Evolutionary conservation across 2,888 invertebrate species (phyloP).

Genomic region (Agonopterix subpropinquella): DNA sequence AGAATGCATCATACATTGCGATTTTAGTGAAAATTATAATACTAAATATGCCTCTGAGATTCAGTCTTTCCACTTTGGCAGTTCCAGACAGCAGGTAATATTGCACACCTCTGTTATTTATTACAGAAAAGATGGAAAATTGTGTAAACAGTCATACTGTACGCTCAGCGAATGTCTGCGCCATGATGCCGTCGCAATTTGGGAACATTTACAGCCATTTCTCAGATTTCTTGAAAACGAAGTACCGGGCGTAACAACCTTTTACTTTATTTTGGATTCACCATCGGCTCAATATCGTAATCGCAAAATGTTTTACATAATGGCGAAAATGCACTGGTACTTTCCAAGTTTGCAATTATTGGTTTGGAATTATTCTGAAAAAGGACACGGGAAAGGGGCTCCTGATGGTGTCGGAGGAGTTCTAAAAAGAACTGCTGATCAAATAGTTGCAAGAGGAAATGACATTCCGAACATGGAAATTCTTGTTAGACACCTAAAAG

Average conservation of each 20-base stretch:
- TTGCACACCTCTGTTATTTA: no score
- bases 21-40: no score
- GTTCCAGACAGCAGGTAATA: no score
- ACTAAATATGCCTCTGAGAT: no score
- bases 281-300: not conserved
- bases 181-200: no score
- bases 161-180: no score
- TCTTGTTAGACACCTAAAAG: not conserved
- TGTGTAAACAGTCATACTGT: no score
- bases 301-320: not conserved
- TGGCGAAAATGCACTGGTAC: not conserved
- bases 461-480: not conserved
- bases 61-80: no score
- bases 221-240: not conserved
- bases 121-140: no score
- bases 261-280: not conserved
- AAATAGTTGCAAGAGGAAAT: not conserved
- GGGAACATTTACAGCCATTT: not conserved
- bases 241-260: not conserved
- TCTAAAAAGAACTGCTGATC: constrained; percentile 4
- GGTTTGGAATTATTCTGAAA: constrained; percentile 9
- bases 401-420: constrained; percentile 13
- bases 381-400: constrained; percentile 13
- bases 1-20: no score
- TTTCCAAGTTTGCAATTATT: not conserved